Percentiles rank a stretch among this genome's conserved stretches.
Conservation (phyloP, 2,888 invertebrate species). For the Drosophila nigricruria region DNA sequence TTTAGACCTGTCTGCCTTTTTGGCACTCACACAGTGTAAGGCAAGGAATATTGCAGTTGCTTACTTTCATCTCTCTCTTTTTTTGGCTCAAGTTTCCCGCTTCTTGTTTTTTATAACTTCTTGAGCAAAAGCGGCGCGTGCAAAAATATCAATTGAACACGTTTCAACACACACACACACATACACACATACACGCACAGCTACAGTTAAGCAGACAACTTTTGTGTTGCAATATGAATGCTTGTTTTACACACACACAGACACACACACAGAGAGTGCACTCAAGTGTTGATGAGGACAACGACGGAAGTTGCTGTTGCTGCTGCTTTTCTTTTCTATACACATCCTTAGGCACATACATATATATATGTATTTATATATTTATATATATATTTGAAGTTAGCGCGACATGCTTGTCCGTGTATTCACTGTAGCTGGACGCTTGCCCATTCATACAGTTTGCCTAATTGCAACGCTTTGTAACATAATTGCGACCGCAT, state of each 20-base stretch:
- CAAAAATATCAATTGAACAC: constrained; percentile 81
- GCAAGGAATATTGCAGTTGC: constrained; percentile 76
- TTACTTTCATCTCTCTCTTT: constrained; percentile 33
- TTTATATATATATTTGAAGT: constrained; percentile 42
- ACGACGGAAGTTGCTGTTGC: constrained; percentile 66
- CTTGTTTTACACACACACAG: constrained; percentile 40
- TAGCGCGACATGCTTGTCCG: constrained; percentile 25
- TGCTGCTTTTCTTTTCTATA: constrained; percentile 21
- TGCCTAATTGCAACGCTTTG: constrained; percentile 81
- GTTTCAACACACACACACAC: constrained; percentile 62
- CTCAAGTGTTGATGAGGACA: constrained; percentile 63
- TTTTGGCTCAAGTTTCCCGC: constrained; percentile 50
- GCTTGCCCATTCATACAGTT: constrained; percentile 69
- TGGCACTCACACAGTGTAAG: constrained; percentile 45
- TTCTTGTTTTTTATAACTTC: constrained; percentile 80
- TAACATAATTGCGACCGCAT: constrained; percentile 73
- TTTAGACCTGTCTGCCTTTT: constrained; percentile 74
- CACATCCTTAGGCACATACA: constrained; percentile 6
- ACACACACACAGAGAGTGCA: constrained; percentile 47
- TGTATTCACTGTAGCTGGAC: constrained; percentile 36
- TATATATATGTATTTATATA: not conserved
- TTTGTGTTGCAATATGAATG: constrained; percentile 58
- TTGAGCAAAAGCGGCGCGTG: constrained; percentile 69
- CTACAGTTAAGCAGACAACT: constrained; percentile 22
- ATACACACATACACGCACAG: constrained; percentile 2